These are phyloP conservation scores for Balaeniceps rex DNA, from an alignment of 2,113 vertebrate genomes.

Conservation along the genomic window DNA sequence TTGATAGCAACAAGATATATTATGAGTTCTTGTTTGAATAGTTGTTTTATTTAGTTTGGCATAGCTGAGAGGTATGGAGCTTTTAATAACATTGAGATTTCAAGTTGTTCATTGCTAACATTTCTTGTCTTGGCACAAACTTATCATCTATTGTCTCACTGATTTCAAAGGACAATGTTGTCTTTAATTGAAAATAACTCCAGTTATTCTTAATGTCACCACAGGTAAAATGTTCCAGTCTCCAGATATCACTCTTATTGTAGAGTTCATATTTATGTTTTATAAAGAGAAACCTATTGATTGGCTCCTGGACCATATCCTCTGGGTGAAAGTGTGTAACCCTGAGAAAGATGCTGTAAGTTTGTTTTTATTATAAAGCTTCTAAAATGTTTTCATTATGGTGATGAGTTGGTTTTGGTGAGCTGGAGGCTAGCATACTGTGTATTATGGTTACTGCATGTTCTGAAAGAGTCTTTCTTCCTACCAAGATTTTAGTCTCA, in stretches of 20 bases:
- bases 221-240: slow-evolving; percentile 99
- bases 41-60: background rate
- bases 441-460: background rate
- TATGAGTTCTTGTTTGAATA: background rate
- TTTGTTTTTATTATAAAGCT: slow-evolving; percentile 9
- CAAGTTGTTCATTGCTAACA: background rate
- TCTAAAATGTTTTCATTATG: background rate
- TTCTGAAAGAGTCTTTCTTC: background rate
- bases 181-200: background rate
- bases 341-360: slow-evolving; percentile 98
- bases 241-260: slow-evolving; percentile 94
- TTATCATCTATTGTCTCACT: background rate
- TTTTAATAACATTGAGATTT: background rate
- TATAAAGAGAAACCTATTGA: slow-evolving; percentile 99
- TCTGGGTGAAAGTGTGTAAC: slow-evolving; percentile 99
- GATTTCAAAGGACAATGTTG: background rate
- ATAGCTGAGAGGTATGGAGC: background rate
- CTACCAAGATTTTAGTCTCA: background rate
- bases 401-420: background rate
- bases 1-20: background rate
- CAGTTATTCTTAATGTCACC: slow-evolving; percentile 41
- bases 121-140: background rate
- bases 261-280: slow-evolving; percentile 99
- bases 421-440: background rate
- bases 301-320: slow-evolving; percentile 97